These are phyloP conservation scores for Lithodes maja DNA, from an alignment of 2,888 invertebrate species.

Conservation along the genomic window DNA sequence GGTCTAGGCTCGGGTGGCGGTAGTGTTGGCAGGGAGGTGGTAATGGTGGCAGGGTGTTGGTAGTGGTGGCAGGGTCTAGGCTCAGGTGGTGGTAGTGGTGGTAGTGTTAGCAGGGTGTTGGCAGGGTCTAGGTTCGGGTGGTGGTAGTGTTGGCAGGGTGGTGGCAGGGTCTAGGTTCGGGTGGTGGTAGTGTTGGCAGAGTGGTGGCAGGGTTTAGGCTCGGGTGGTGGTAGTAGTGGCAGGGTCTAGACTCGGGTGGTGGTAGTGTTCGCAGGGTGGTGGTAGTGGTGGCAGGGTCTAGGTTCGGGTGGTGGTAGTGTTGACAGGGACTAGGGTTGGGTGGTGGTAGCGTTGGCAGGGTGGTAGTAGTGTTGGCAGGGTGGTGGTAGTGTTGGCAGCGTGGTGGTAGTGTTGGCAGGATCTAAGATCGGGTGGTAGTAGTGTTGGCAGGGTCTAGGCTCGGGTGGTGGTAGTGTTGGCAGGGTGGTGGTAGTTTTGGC, in stretches of 20 bases:
- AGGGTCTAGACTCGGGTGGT: neutral
- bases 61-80: no score
- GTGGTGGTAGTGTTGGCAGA: neutral
- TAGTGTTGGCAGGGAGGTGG: neutral
- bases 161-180: neutral
- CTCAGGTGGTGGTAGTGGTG: slow-evolving; percentile 1
- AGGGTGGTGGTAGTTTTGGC: neutral
- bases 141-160: no score
- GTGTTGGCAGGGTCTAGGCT: neutral
- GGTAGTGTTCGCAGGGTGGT: neutral
- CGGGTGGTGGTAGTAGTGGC: neutral
- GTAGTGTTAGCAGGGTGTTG: neutral
- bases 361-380: neutral
- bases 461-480: neutral
- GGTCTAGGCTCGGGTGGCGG: neutral
- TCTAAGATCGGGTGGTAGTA: neutral
- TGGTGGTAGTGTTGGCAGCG: neutral
- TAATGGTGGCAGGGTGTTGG: no score
- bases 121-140: slow-evolving; percentile 25
- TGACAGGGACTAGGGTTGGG: neutral
- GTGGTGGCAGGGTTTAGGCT: neutral
- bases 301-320: slow-evolving; percentile 1
- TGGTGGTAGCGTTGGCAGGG: neutral
- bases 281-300: slow-evolving; percentile 33
- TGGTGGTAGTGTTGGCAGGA: slow-evolving; percentile 18